phyloP scores from a whole-genome alignment of 2,888 invertebrate species.

The Mesoligia furuncula region DNA sequence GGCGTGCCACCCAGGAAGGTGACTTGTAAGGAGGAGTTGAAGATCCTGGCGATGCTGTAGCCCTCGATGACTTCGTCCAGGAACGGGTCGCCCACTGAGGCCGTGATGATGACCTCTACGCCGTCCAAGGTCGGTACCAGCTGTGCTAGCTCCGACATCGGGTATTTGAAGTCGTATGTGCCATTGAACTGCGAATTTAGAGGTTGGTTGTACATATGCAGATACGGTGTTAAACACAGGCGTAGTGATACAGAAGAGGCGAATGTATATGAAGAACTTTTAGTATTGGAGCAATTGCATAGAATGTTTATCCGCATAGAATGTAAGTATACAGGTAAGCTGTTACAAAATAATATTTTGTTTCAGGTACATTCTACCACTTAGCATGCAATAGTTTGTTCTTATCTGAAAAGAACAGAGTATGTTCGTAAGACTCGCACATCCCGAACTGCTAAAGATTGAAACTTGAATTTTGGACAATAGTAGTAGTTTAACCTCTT shows the following conservation, averaged over 20 bases:
- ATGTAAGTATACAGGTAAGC: neutral
- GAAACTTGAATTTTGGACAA: neutral
- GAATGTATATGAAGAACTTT: neutral
- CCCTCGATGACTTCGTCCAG: constrained; percentile 96
- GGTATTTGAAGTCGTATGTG: constrained; percentile 96
- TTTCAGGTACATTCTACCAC: neutral
- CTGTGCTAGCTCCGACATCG: constrained; percentile 94
- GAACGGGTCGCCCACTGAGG: constrained; percentile 96
- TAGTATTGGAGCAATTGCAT: neutral
- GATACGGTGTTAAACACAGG: neutral
- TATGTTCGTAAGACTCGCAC: too few species aligned
- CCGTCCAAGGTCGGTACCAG: constrained; percentile 93
- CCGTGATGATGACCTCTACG: constrained; percentile 95
- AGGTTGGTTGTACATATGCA: neutral
- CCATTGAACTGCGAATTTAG: constrained; percentile 93
- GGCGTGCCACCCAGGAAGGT: constrained; percentile 97
- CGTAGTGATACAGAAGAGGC: neutral
- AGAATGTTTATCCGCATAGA: neutral
- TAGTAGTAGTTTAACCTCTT: too few species aligned
- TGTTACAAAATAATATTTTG: neutral
- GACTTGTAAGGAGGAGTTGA: constrained; percentile 95
- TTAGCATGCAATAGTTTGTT: neutral
- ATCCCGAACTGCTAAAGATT: neutral
- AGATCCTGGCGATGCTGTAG: constrained; percentile 96
- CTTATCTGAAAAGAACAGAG: neutral